Conservation (phyloP, 2,797 vertebrate species). For the Brachymystax lenok region DNA sequence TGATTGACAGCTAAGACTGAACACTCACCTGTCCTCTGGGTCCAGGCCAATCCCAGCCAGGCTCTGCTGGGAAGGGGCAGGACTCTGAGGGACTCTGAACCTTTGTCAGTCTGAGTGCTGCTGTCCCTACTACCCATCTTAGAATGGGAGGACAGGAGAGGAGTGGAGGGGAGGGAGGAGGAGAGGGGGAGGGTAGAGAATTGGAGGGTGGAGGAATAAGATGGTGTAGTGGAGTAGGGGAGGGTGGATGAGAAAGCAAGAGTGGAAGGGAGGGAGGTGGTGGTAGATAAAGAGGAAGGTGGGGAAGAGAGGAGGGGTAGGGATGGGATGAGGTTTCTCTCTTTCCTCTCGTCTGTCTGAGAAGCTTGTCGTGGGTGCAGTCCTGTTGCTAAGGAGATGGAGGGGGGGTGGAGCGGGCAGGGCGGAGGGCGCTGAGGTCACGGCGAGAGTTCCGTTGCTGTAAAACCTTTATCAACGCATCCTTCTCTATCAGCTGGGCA, state of each 20-base stretch:
- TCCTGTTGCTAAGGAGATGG: constrained; percentile 71
- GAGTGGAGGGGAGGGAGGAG: neutral
- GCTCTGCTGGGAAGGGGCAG: constrained; percentile 69
- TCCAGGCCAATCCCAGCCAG: neutral
- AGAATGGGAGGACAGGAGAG: neutral
- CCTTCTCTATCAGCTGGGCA: constrained; percentile 88
- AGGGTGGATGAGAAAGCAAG: neutral
- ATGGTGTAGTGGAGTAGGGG: neutral
- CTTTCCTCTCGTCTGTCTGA: constrained; percentile 36
- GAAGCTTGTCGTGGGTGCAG: constrained; percentile 80
- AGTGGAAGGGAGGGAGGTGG: neutral
- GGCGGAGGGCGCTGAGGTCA: constrained; percentile 74
- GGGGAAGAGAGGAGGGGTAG: neutral
- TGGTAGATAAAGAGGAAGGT: neutral
- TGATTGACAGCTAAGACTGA: too few species aligned
- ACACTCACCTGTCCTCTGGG: constrained; percentile 1
- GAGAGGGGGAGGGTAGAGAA: neutral
- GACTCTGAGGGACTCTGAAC: constrained; percentile 72
- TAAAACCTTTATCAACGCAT: constrained; percentile 88
- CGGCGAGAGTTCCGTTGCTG: constrained; percentile 79
- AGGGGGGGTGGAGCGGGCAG: constrained; percentile 80
- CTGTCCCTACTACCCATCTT: constrained; percentile 80
- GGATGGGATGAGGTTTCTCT: neutral
- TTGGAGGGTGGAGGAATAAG: neutral
- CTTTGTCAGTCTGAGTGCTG: constrained; percentile 82